Evolutionary conservation across 1,140 invertebrate genomes (phyloP), one percentile per base, ranked within the genome.

Genomic region (Lysiphlebus fabarum): DNA sequence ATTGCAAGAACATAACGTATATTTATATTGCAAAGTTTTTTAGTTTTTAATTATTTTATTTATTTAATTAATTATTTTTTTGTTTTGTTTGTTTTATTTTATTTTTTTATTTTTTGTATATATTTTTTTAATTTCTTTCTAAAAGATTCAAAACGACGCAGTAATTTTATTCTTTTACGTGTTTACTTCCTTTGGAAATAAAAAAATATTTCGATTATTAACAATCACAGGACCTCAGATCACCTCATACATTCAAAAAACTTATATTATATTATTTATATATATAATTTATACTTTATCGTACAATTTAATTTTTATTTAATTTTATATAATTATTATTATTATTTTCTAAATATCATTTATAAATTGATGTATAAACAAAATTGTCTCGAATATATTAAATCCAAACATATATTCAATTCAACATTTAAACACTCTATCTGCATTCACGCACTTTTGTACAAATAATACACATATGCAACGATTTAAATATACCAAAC

Each of bases 201-300:
- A 80, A 79, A 80, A 80, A 80, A 80, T 79, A 79, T 79, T 79
- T 80, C 71, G 76, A 75, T 79, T 79, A 77, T 80, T 59, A 79
- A 80, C 76, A 77, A 80, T 80, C 78, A 80, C 78, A 79, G 78
- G 77, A 78, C 78, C 78, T 80, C 77, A 77, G 77, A 80, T 79
- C 77, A 78, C 70, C 72, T 75, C 75, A 80, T 75, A 70, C 76
- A 71, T 70, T 70, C 73, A 63, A 50, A 70, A 70, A 48, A 73
- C 69, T 72, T 70, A 71, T 68, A 62, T 67, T 62, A 59, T 26
- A n/a, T n/a, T n/a, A n/a, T n/a, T n/a, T n/a, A n/a, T n/a, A n/a
- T n/a, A n/a, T n/a, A n/a, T 50, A 34, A 64, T 65, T 54, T 45
- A 56, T 63, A 42, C 54, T 58, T 58, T 36, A 45, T 43, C 58